Base-by-base conservation (phyloP, 2,888 invertebrate species). In the Cancer borealis region DNA sequence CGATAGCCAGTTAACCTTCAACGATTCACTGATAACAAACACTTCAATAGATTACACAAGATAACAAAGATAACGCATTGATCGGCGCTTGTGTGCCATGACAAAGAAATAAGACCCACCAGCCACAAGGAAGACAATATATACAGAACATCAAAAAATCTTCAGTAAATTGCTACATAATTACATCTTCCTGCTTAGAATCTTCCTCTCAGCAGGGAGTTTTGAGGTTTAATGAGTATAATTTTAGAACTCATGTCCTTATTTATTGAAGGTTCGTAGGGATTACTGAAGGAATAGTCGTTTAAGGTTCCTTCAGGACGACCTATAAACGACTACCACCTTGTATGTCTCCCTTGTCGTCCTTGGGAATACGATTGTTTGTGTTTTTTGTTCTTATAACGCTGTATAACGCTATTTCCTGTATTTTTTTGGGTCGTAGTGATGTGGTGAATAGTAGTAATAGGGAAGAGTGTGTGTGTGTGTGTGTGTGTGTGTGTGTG, bases 401-500 rank as follows among this genome's bases (percentile, higher is more conserved):
- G 26, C n/a, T 73, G 1, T 73, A 10, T 73, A 26, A 73, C n/a
- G 10, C 26, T 73, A 73, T 73, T 73, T 73, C 26, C 73, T 73
- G 73, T n/a, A 73, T 26, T 73, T 26, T n/a, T 39, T 39, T 39
- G 39, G 39, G 73, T 73, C 21, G 26, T 73, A 4, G 73, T 73
- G 26, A 10, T 73, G 73, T 73, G 8, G 21, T n/a, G 60, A 3
- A 3, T 60, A 14, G 17, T 14, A 14, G 60, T 10, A 17, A 17
- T 60, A 17, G 3, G 14, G 10, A n/a, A n/a, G 73, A n/a, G 73
- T 73, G 73, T 73, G 73, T 73, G 73, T 73, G 73, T 73, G 73
- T 73, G 73, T 73, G 73, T 73, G 73, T 73, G 73, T 73, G 73
- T 73, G 73, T 26, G 73, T 73, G 73, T 73, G 73, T 73, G 66